Evolutionary conservation across 2,113 vertebrate genomes (phyloP).

Genomic region (Apeltes quadracus): DNA sequence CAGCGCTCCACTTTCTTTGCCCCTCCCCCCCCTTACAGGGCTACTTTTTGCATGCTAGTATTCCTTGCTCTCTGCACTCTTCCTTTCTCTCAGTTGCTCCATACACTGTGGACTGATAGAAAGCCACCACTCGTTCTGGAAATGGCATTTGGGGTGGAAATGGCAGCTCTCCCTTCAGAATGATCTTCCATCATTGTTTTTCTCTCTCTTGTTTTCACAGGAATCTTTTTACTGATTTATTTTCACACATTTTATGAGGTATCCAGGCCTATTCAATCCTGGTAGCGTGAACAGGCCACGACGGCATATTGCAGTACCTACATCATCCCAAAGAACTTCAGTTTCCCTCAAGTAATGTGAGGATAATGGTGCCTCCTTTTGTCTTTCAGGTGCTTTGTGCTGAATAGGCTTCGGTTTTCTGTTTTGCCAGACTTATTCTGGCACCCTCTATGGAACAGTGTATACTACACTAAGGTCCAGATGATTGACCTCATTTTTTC

Average conservation of each 20-base stretch:
- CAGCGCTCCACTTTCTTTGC: constrained; percentile 65
- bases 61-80: constrained; percentile 71
- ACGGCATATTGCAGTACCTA: constrained; percentile 25
- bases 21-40: constrained; percentile 57
- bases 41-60: constrained; percentile 67
- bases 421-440: constrained; percentile 59
- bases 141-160: constrained; percentile 53
- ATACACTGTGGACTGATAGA: constrained; percentile 45
- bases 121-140: constrained; percentile 51
- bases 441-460: constrained; percentile 54
- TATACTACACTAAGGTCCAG: constrained; percentile 55
- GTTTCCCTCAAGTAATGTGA: constrained; percentile 39
- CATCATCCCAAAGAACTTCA: constrained; percentile 47
- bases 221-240: constrained; percentile 38
- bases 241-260: constrained; percentile 42
- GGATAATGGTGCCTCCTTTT: constrained; percentile 57
- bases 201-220: constrained; percentile 35
- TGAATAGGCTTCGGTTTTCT: constrained; percentile 50
- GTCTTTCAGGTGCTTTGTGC: constrained; percentile 47
- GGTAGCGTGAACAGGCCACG: constrained; percentile 20
- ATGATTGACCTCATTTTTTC: constrained; percentile 60
- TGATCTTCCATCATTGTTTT: constrained; percentile 16
- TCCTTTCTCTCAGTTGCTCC: constrained; percentile 53
- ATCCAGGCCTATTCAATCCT: constrained; percentile 20
- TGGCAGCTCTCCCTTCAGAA: constrained; percentile 36